phyloP scores from a whole-genome alignment of 2,797 vertebrate species.

The Pseudomugil tenellus region DNA sequence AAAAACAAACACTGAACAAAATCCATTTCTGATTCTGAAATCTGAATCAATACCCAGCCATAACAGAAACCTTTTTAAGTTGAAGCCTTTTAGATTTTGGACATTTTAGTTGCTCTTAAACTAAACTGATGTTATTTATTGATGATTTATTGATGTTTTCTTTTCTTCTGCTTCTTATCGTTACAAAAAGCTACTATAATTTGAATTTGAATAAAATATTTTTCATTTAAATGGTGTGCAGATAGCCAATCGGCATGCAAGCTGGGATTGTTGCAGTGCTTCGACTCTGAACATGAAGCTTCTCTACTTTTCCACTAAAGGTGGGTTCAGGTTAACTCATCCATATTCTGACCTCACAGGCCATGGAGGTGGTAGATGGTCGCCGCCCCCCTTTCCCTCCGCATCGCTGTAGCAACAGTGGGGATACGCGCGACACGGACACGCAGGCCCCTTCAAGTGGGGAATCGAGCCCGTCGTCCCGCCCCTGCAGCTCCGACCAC shows the following conservation, averaged over 20 bases:
- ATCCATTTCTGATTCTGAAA: too few relatives aligned
- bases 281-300: background rate
- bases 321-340: slow-evolving; percentile 4
- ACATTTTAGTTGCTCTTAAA: slow-evolving; percentile 8
- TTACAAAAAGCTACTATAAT: too few relatives aligned
- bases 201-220: too few relatives aligned
- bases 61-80: too few relatives aligned
- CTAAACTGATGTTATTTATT: background rate
- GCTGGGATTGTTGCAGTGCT: background rate
- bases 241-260: background rate
- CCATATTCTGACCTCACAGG: slow-evolving; percentile 75
- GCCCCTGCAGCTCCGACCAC: slow-evolving; percentile 86
- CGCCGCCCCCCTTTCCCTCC: slow-evolving; percentile 91
- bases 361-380: slow-evolving; percentile 90
- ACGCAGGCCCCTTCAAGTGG: slow-evolving; percentile 93
- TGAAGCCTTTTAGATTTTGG: slow-evolving; percentile 2
- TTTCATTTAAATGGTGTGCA: background rate
- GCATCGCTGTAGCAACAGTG: slow-evolving; percentile 84
- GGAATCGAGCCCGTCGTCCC: slow-evolving; percentile 89
- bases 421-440: slow-evolving; percentile 90
- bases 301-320: background rate
- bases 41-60: too few relatives aligned
- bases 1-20: too few relatives aligned
- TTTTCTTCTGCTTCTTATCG: too few relatives aligned
- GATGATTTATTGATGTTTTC: too few relatives aligned